These are phyloP conservation scores for Okapia johnstoni DNA, from an alignment of 2,113 vertebrate species.

Conservation along the genomic window DNA sequence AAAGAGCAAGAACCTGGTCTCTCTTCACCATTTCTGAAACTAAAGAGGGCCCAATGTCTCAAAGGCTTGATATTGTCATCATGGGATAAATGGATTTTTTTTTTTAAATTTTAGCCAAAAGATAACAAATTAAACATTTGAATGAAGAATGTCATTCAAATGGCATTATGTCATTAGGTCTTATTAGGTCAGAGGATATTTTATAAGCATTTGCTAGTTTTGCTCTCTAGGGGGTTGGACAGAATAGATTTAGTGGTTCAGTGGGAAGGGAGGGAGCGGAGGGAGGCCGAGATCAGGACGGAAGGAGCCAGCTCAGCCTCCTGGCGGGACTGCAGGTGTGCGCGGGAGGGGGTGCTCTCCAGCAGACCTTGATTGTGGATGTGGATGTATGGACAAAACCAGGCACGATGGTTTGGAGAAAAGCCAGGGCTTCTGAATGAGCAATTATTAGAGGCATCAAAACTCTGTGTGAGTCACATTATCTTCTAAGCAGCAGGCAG, in stretches of 20 bases:
- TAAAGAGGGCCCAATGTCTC: background rate
- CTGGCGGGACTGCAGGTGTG: accelerated
- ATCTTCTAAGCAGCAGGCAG: background rate
- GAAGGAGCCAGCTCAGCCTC: background rate
- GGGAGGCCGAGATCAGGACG: background rate
- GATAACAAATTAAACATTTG: background rate
- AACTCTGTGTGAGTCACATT: background rate
- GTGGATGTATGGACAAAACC: background rate
- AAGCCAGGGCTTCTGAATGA: background rate
- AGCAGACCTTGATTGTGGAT: background rate
- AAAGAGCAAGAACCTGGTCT: background rate
- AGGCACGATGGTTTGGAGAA: background rate
- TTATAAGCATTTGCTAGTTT: background rate
- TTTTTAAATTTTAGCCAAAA: background rate
- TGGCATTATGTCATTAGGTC: background rate
- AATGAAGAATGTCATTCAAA: background rate
- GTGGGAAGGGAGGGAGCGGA: background rate
- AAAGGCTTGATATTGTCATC: background rate
- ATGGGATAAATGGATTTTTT: background rate
- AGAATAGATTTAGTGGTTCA: background rate
- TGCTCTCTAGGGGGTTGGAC: background rate
- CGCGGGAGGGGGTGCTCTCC: background rate
- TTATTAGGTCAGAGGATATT: background rate
- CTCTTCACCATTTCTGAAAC: background rate
- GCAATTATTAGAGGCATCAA: background rate